Conservation (phyloP, 2,888 invertebrate genomes). For the Phaonia tiefii region DNA sequence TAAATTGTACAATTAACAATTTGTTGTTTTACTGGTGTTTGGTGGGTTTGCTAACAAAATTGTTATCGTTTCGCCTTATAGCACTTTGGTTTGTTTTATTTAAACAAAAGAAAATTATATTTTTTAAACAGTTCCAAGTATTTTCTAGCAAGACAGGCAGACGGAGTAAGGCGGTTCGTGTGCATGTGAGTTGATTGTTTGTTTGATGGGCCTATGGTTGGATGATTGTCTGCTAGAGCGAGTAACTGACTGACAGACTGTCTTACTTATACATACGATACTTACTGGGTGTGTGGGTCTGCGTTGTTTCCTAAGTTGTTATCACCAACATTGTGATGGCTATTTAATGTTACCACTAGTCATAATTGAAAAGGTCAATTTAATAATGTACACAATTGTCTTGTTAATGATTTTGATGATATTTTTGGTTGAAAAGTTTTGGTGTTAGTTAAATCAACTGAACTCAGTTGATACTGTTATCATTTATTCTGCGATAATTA, state of each 20-base stretch:
- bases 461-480: no score
- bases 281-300: no score
- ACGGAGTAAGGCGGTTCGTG: no score
- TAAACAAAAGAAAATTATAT: neutral
- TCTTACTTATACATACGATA: no score
- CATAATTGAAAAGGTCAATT: conserved; percentile 31
- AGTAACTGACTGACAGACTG: neutral
- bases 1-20: conserved; percentile 53
- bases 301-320: no score
- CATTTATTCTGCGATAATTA: no score
- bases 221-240: neutral
- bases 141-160: no score
- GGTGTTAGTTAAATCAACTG: no score
- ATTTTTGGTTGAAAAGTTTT: no score
- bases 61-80: conserved; percentile 14
- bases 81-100: conserved; percentile 33
- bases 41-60: conserved; percentile 21
- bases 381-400: conserved; percentile 40
- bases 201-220: neutral
- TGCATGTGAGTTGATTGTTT: neutral
- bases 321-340: no score
- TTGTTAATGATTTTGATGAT: conserved; percentile 49
- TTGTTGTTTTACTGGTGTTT: conserved; percentile 12
- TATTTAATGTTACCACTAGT: no score
- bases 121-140: neutral